Conservation (phyloP, 30 jellyfish, hydroid and myxozoan species). For the Turritopsis rubra region DNA sequence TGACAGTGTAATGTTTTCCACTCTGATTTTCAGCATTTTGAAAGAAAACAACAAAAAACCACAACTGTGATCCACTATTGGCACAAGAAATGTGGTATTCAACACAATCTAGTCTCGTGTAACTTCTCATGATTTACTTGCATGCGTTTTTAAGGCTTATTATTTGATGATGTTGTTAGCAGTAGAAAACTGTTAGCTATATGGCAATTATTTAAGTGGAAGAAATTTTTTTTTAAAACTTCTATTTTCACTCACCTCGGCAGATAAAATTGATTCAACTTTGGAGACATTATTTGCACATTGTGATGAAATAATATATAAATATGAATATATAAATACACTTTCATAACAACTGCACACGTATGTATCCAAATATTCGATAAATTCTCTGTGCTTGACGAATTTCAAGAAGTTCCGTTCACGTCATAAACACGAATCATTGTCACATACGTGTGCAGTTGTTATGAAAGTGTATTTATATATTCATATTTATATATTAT, state of each 20-base stretch:
- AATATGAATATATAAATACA: too few relatives aligned
- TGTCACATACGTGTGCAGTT: neutral
- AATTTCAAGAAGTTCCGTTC: neutral
- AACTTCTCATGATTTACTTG: too few relatives aligned
- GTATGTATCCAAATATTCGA: neutral
- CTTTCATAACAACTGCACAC: neutral
- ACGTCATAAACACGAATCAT: neutral
- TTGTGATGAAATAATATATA: neutral
- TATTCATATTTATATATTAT: too few relatives aligned
- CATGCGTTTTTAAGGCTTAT: too few relatives aligned
- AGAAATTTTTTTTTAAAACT: neutral
- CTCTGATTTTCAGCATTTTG: neutral
- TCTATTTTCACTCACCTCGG: too few relatives aligned
- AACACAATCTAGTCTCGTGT: neutral
- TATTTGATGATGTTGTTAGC: too few relatives aligned
- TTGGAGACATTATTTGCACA: neutral
- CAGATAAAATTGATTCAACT: neutral
- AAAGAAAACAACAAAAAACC: neutral
- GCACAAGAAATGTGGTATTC: neutral
- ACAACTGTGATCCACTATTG: neutral
- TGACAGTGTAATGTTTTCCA: neutral
- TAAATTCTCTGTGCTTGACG: neutral
- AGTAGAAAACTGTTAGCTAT: too few relatives aligned
- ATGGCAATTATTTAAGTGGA: neutral
- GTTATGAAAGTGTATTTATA: neutral